Evolutionary conservation across 2,113 vertebrate species (phyloP), one percentile per base, ranked within the genome.

Genomic region (Oreochromis aureus): DNA sequence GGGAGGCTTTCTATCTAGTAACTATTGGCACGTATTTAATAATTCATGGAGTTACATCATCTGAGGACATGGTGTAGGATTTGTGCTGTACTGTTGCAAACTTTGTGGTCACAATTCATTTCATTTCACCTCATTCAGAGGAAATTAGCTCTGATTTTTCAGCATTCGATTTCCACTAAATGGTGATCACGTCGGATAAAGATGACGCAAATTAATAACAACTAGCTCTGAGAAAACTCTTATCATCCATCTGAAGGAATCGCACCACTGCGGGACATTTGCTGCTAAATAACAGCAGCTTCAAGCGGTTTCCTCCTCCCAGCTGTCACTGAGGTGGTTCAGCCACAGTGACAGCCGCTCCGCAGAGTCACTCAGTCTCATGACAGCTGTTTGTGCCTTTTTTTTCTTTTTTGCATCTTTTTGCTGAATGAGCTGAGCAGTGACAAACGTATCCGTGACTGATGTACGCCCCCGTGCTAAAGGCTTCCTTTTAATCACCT

Each of bases 11-110:
- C 89, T 83, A 87, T 95, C 94, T 94, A 81, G 88, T 89, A 89
- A 88, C 34, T 92, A 96, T 94, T 91, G 95, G 81, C 92, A 83
- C 13, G 84, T 63, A 89, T 95, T 95, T 94, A 96, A 90, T 95
- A 93, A 96, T 93, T 95, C 94, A 96, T 95, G 93, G 89, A 56
- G 86, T 87, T 22, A 66, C 82, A 53, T 86, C 69, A 9, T 39
- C 94, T 80, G 83, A 80, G 86, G 90, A 66, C 53, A 24, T 51
- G 5, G 80, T 82, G 89, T 18, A 19, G 84, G 56, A n/a, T 89
- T 86, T 83, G 24, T 83, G 87, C 36, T 80, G 30, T 13, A 19
- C 36, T 59, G 82, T 36, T 19, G 27, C 44, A 78, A 51, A 78
- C 71, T 78, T 78, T 78, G 44, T 32, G 54, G 24, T 76, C 2